A percentile compares a stretch with the other conserved stretches of the same genome.
phyloP scores from a whole-genome alignment of 1,140 invertebrate genomes.

The Acromyrmex heyeri region DNA sequence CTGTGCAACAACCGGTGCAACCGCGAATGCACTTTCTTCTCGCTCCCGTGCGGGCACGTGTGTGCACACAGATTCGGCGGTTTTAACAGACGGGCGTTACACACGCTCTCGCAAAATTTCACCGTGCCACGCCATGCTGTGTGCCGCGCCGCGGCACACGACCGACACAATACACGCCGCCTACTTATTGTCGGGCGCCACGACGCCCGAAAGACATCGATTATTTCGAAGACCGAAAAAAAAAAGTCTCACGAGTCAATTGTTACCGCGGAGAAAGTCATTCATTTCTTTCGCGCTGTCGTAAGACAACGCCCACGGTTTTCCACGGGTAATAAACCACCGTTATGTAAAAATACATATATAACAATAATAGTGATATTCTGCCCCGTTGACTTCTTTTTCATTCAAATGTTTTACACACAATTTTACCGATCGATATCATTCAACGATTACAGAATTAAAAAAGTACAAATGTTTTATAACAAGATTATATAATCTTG shows the following conservation, averaged over 20 bases:
- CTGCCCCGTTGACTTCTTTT: neutral
- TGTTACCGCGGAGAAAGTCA: constrained; percentile 67
- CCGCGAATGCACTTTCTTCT: constrained; percentile 76
- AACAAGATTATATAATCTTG: neutral
- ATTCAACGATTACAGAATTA: neutral
- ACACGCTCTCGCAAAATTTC: constrained; percentile 76
- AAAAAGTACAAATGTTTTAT: neutral
- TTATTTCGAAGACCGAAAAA: constrained; percentile 65
- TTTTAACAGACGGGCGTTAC: constrained; percentile 72
- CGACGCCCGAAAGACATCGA: constrained; percentile 62
- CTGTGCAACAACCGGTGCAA: constrained; percentile 76
- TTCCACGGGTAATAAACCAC: constrained; percentile 20
- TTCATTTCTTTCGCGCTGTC: constrained; percentile 20
- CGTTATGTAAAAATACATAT: constrained; percentile 46
- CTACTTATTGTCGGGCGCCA: constrained; percentile 41
- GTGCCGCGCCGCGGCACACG: constrained; percentile 24
- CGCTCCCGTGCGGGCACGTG: constrained; percentile 59
- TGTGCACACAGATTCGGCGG: constrained; percentile 67
- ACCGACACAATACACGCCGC: constrained; percentile 32
- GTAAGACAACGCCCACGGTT: constrained; percentile 49
- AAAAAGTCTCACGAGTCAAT: constrained; percentile 35
- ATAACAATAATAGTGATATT: constrained; percentile 31
- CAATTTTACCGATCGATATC: neutral
- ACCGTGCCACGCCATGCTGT: constrained; percentile 36
- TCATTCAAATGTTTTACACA: neutral